Evolutionary conservation across 2,797 vertebrate species (phyloP).

Genomic region (Brachymystax lenok): DNA sequence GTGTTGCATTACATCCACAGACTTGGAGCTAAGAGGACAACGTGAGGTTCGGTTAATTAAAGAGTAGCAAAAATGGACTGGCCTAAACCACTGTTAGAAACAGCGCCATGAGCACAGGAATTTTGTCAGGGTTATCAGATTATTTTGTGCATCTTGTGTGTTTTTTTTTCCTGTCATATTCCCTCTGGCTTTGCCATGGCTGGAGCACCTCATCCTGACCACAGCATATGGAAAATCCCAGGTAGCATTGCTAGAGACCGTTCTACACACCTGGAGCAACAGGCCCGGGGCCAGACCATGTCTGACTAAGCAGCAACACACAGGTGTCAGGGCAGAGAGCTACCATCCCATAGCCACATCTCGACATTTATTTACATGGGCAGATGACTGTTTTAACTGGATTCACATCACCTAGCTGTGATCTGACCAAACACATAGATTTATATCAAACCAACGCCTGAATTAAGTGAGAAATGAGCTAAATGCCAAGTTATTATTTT

Average conservation of each 20-base stretch:
- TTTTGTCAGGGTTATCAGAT: too few species aligned
- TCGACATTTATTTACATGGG: slow-evolving; percentile 49
- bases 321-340: slow-evolving; percentile 38
- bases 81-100: neutral
- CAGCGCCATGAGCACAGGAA: too few species aligned
- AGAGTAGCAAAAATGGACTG: neutral
- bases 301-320: slow-evolving; percentile 24
- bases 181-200: too few species aligned
- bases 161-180: too few species aligned
- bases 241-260: too few species aligned
- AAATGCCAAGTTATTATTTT: neutral
- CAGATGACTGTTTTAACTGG: slow-evolving; percentile 57
- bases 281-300: neutral
- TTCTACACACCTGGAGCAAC: neutral
- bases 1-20: slow-evolving; percentile 30
- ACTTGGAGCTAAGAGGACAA: slow-evolving; percentile 19
- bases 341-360: slow-evolving; percentile 10
- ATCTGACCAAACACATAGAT: slow-evolving; percentile 44
- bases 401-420: slow-evolving; percentile 34
- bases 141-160: too few species aligned
- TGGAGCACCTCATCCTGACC: too few species aligned
- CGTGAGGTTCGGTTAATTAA: neutral
- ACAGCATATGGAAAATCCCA: too few species aligned
- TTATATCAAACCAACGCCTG: slow-evolving; percentile 27
- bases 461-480: slow-evolving; percentile 37